Percentiles rank a stretch among this genome's conserved stretches.
Conservation (phyloP, 2,888 invertebrate genomes). For the Xanthia togata region DNA sequence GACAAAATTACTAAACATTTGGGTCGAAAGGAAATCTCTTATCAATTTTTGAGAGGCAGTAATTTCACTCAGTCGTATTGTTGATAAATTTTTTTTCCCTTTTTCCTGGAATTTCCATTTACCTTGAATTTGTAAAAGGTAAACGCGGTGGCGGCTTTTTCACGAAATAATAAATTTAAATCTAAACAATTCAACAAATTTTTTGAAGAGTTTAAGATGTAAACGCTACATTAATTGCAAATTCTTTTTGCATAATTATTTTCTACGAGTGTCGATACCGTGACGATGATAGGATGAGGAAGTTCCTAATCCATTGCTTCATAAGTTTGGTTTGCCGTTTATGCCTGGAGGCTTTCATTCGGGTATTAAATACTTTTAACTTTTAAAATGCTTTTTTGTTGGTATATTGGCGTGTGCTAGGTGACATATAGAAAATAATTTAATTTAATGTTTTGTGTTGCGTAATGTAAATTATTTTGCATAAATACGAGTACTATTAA, state of each 20-base stretch:
- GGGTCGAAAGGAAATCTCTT: conserved; percentile 9
- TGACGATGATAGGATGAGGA: too few species aligned
- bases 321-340: too few species aligned
- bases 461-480: too few species aligned
- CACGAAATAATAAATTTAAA: neutral
- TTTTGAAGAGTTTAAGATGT: neutral
- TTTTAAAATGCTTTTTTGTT: too few species aligned
- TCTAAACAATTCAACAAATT: neutral
- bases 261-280: too few species aligned
- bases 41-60: neutral
- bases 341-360: too few species aligned
- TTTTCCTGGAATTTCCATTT: conserved; percentile 2
- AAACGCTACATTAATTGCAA: neutral
- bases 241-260: neutral
- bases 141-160: neutral
- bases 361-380: too few species aligned
- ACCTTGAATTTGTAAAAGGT: conserved; percentile 1
- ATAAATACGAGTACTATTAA: too few species aligned
- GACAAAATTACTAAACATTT: conserved; percentile 16
- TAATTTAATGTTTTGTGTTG: too few species aligned
- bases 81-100: conserved; percentile 15
- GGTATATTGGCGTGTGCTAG: too few species aligned
- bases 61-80: conserved; percentile 13
- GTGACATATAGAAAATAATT: too few species aligned
- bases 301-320: too few species aligned